A percentile compares a stretch with the other conserved stretches of the same genome.
These are phyloP conservation scores for Bombus consobrinus DNA, from an alignment of 1,140 invertebrate genomes.

Conservation along the genomic window DNA sequence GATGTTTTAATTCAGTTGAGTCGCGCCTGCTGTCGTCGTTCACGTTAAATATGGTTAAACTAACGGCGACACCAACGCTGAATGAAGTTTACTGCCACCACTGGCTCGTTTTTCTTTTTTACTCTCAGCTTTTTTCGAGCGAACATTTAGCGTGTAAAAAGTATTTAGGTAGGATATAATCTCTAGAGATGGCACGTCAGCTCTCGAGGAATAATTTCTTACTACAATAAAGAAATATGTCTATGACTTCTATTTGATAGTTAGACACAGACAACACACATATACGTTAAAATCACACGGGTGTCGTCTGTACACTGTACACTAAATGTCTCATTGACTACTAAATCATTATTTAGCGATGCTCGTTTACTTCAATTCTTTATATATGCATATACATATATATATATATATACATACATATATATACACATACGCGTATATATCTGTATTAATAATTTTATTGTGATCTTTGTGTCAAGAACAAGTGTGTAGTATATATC, in stretches of 20 bases:
- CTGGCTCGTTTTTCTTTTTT: conserved; percentile 50
- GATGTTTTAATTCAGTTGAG: conserved; percentile 58
- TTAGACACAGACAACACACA: neutral
- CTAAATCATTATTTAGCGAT: neutral
- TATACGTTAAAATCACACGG: neutral
- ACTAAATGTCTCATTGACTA: too few species aligned
- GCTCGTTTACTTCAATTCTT: conserved; percentile 42
- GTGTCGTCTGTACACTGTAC: neutral
- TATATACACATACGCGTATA: conserved; percentile 11
- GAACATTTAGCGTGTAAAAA: conserved; percentile 50
- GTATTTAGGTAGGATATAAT: conserved; percentile 46
- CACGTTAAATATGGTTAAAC: conserved; percentile 1
- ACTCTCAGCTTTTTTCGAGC: conserved; percentile 53
- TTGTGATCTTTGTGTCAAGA: conserved; percentile 39
- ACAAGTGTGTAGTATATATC: conserved; percentile 1
- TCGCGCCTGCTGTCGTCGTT: conserved; percentile 23
- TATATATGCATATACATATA: conserved; percentile 17
- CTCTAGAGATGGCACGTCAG: conserved; percentile 35
- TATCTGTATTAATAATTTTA: conserved; percentile 50
- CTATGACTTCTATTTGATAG: conserved; percentile 8
- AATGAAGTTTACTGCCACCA: conserved; percentile 65
- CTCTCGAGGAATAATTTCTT: conserved; percentile 44
- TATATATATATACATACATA: conserved; percentile 5
- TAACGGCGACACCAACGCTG: conserved; percentile 17
- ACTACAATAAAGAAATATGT: neutral